Base-by-base conservation (phyloP, 2,797 vertebrate genomes). In the Florisuga fusca region DNA sequence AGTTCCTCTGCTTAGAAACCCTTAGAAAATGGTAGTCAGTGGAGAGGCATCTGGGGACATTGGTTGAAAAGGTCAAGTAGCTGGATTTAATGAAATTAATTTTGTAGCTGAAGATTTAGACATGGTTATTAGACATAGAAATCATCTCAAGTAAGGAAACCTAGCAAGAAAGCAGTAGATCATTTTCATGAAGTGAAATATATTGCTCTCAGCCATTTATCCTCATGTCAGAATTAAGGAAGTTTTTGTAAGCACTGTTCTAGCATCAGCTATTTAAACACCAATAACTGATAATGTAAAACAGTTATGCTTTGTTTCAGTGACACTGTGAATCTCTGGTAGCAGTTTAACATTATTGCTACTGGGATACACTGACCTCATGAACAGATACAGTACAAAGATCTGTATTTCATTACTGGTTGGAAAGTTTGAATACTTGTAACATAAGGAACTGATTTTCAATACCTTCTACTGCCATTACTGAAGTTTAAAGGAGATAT, bases 31-130 rank as follows among this genome's bases (percentile, higher is more conserved):
- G 62, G 57, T 62, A 93, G 68, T 82, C 66, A 87, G 91, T 84
- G 88, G 95, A 94, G 34, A 90, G 72, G 89, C 6, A 5, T 90
- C 88, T 95, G 69, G 86, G 89, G 86, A 95, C 64, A 33, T 50
- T 57, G 87, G 84, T 11, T 89, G 94, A 91, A 93, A 95, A 96
- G 88, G 91, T 94, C 95, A 97, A 95, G 82, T 87, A 90, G 50
- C 33, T 90, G 93, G 57, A 96, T 97, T 94, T 97, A 96, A 96
- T 94, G 57, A 96, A 92, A 86, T 96, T 94, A 41, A 93, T 93
- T 95, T 95, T 94, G 91, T 80, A 90, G 76, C 81, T 82, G 54
- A 67, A 96, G 78, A 94, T 95, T 96, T 95, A 96, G 84, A 83
- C 63, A 76, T 77, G 76, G 67, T 75, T 95, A 51, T 93, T 90